Percentiles rank a stretch among this genome's conserved stretches.
These are phyloP conservation scores for Orius laevigatus DNA, from an alignment of 1,140 invertebrate genomes.

Conservation along the genomic window DNA sequence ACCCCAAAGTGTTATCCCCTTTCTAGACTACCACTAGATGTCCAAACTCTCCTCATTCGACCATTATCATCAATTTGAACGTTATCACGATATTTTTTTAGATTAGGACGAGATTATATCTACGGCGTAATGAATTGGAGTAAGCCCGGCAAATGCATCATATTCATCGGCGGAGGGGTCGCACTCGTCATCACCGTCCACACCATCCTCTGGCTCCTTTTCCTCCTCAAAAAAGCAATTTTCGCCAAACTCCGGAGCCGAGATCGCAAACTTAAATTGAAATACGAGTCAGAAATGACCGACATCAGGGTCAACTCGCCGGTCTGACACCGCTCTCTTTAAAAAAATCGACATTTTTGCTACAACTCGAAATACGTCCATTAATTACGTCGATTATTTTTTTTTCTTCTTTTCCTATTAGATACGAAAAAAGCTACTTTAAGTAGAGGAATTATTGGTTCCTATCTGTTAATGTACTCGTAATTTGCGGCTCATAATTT, in stretches of 20 bases:
- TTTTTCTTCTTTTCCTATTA: not conserved
- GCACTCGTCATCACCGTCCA: conserved; percentile 5
- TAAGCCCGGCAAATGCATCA: not conserved
- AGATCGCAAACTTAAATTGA: not conserved
- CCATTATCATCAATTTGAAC: too few relatives aligned
- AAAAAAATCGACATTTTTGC: not conserved
- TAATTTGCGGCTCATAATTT: too few relatives aligned
- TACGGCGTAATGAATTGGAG: conserved; percentile 7
- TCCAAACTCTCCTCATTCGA: too few relatives aligned
- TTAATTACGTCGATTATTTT: conserved; percentile 2
- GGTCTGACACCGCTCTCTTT: not conserved
- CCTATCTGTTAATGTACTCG: too few relatives aligned
- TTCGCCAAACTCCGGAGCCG: not conserved
- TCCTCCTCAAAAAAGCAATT: not conserved
- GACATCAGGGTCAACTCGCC: not conserved
- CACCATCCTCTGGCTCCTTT: not conserved
- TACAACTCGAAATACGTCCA: not conserved
- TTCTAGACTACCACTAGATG: too few relatives aligned
- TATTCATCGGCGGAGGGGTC: conserved; percentile 8
- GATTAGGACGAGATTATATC: conserved; percentile 2
- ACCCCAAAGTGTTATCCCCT: too few relatives aligned
- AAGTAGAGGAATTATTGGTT: too few relatives aligned
- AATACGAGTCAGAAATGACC: too few relatives aligned
- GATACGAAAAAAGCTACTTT: too few relatives aligned
- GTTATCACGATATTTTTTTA: not conserved